These are phyloP conservation scores for Andrena fulva DNA, from an alignment of 2,888 invertebrate species.

Conservation along the genomic window DNA sequence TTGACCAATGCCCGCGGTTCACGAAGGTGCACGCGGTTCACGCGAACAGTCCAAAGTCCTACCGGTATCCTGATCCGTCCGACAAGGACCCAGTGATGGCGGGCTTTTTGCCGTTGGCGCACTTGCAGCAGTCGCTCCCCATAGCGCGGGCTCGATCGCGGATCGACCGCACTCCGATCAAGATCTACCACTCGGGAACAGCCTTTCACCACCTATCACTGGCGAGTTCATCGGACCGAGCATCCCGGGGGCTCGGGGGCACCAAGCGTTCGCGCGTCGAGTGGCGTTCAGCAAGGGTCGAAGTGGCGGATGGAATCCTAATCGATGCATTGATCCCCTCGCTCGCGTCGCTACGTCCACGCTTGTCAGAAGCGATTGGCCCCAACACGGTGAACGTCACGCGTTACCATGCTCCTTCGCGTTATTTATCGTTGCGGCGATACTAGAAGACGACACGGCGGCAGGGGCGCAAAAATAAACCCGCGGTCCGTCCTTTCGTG, in stretches of 20 bases:
- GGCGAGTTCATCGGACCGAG: conserved; percentile 3
- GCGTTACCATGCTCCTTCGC: conserved; percentile 18
- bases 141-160: conserved; percentile 64
- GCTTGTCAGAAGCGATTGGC: no score
- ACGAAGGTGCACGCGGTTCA: not conserved
- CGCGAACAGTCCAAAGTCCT: conserved; percentile 33
- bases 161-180: conserved; percentile 20
- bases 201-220: conserved; percentile 34
- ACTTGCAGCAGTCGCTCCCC: conserved; percentile 85
- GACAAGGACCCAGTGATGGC: conserved; percentile 72
- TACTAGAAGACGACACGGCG: conserved; percentile 23
- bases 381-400: not conserved
- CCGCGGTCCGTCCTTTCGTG: conserved; percentile 41
- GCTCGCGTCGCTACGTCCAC: not conserved
- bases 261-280: not conserved
- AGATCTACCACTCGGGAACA: conserved; percentile 28
- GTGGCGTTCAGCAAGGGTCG: conserved; percentile 24
- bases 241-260: not conserved
- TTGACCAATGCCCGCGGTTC: not conserved
- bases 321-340: conserved; percentile 49
- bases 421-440: conserved; percentile 15
- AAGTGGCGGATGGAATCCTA: conserved; percentile 51
- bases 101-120: conserved; percentile 80
- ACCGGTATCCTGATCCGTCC: conserved; percentile 75
- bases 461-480: conserved; percentile 54